A percentile compares a stretch with the other conserved stretches of the same genome.
phyloP scores from a whole-genome alignment of 1,140 invertebrate species.

The Aphelinus atriplicis region DNA sequence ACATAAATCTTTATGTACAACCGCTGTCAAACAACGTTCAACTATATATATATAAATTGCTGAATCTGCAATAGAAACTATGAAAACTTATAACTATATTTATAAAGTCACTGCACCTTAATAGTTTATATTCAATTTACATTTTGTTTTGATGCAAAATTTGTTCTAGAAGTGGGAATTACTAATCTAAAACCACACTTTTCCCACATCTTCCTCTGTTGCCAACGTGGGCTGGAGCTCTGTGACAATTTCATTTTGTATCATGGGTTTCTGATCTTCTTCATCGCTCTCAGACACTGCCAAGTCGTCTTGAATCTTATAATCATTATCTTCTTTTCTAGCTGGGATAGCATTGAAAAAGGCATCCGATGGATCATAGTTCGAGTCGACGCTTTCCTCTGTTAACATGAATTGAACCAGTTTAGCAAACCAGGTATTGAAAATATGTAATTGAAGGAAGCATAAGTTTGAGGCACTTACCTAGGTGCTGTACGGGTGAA shows the following conservation, averaged over 20 bases:
- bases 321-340: slow-evolving; percentile 62
- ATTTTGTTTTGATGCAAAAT: slow-evolving; percentile 19
- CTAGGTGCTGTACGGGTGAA: slow-evolving; percentile 64
- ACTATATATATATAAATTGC: not conserved
- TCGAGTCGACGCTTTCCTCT: slow-evolving; percentile 84
- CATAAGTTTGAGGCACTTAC: slow-evolving; percentile 42
- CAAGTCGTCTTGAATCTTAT: slow-evolving; percentile 76
- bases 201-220: slow-evolving; percentile 65
- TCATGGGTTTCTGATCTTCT: slow-evolving; percentile 63
- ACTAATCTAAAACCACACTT: slow-evolving; percentile 66
- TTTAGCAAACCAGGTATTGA: too few relatives aligned
- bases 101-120: slow-evolving; percentile 17
- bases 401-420: slow-evolving; percentile 34
- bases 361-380: slow-evolving; percentile 89
- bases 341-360: slow-evolving; percentile 70
- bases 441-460: not conserved
- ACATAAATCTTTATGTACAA: slow-evolving; percentile 37
- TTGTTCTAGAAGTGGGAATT: slow-evolving; percentile 14
- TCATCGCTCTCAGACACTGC: slow-evolving; percentile 85
- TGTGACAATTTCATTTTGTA: slow-evolving; percentile 46
- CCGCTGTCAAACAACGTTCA: slow-evolving; percentile 16
- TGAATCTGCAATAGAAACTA: slow-evolving; percentile 7
- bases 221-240: slow-evolving; percentile 47
- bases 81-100: slow-evolving; percentile 20
- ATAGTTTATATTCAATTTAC: slow-evolving; percentile 12